phyloP scores from a whole-genome alignment of 2,888 invertebrate species.

The Campoplex nolae region DNA sequence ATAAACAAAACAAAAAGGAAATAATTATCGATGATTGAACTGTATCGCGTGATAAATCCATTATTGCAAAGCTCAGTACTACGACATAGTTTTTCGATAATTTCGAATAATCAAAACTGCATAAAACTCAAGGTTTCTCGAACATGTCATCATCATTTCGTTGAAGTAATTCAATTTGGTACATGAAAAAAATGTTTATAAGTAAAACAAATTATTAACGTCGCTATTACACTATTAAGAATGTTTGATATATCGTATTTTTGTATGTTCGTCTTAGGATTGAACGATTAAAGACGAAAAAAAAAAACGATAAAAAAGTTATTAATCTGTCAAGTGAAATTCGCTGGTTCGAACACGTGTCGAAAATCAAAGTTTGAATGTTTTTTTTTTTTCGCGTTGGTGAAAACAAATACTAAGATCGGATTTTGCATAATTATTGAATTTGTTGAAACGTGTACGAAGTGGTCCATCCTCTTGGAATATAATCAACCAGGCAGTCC shows the following conservation, averaged over 20 bases:
- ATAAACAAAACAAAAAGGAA: neutral
- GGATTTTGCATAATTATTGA: slow-evolving; percentile 43
- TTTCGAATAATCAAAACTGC: slow-evolving; percentile 21
- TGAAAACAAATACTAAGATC: neutral
- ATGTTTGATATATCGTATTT: slow-evolving; percentile 63
- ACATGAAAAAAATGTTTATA: slow-evolving; percentile 34
- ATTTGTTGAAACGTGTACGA: slow-evolving; percentile 43
- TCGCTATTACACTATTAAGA: slow-evolving; percentile 56
- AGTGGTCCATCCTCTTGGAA: slow-evolving; percentile 37
- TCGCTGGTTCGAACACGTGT: neutral
- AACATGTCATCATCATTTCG: slow-evolving; percentile 24
- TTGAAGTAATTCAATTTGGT: slow-evolving; percentile 36
- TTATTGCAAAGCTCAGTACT: slow-evolving; percentile 1
- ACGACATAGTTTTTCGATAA: slow-evolving; percentile 14
- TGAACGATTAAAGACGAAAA: slow-evolving; percentile 34
- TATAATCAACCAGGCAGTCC: slow-evolving; percentile 29
- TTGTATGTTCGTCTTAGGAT: slow-evolving; percentile 57
- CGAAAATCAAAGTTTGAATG: neutral
- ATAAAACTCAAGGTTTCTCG: slow-evolving; percentile 12
- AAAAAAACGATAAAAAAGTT: slow-evolving; percentile 3
- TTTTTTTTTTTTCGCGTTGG: neutral
- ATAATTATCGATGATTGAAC: slow-evolving; percentile 5
- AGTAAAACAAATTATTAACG: slow-evolving; percentile 27
- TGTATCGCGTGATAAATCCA: slow-evolving; percentile 16
- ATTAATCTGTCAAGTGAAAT: slow-evolving; percentile 39